These are phyloP conservation scores for Galerucella calmariensis DNA, from an alignment of 2,888 invertebrate genomes.

Conservation along the genomic window DNA sequence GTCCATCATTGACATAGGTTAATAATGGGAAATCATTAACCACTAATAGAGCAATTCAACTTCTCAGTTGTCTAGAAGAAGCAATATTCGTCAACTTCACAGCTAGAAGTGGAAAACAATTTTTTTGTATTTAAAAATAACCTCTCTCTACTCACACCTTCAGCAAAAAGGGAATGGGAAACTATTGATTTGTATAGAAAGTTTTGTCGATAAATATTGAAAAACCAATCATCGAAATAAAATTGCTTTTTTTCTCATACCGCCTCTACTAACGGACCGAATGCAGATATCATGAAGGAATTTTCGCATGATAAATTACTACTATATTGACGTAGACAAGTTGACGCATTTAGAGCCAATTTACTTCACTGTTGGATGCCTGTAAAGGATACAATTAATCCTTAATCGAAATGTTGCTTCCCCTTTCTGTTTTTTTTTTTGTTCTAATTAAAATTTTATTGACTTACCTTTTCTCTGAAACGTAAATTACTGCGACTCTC, in stretches of 20 bases:
- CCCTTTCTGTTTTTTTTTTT: slow-evolving; percentile 44
- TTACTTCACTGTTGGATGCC: slow-evolving; percentile 52
- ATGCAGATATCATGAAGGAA: slow-evolving; percentile 50
- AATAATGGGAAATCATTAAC: too few relatives aligned
- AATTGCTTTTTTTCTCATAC: not conserved
- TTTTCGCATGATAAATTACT: slow-evolving; percentile 53
- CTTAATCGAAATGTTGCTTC: slow-evolving; percentile 49
- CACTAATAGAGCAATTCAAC: too few relatives aligned
- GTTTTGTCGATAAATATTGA: not conserved
- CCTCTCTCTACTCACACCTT: too few relatives aligned
- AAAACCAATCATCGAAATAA: not conserved
- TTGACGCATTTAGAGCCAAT: slow-evolving; percentile 54
- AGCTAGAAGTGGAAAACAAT: too few relatives aligned
- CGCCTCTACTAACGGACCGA: slow-evolving; percentile 20
- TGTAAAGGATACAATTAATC: slow-evolving; percentile 53
- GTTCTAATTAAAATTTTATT: slow-evolving; percentile 44
- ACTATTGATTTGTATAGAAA: too few relatives aligned
- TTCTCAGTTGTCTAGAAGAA: too few relatives aligned
- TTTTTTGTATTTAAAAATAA: too few relatives aligned
- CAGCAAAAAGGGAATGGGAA: too few relatives aligned
- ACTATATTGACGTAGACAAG: slow-evolving; percentile 51
- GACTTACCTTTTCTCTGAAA: slow-evolving; percentile 36
- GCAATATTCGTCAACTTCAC: too few relatives aligned
- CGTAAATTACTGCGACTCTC: slow-evolving; percentile 27
- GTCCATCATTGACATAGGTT: too few relatives aligned